Evolutionary conservation across 1,140 invertebrate genomes (phyloP), one percentile per base, ranked within the genome.

Genomic region (Zaprionus kolodkinae): DNA sequence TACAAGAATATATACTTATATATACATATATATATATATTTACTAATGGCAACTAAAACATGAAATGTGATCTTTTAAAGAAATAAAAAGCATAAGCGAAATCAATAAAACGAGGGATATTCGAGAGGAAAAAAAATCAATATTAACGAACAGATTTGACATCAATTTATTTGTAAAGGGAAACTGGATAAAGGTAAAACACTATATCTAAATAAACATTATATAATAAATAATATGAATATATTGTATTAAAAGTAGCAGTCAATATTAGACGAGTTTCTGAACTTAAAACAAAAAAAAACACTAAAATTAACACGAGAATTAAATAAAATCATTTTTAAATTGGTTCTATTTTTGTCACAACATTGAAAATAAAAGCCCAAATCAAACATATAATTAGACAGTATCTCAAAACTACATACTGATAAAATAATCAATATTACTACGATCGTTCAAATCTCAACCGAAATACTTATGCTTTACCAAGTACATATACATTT

Each of bases 51-150:
- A 87, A 91, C 83, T 87, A 91, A 84, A 91, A 91, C 81, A 85
- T 91, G 90, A 91, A 91, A 91, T 92, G 90, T 92, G 91, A 91
- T 91, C 89, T 91, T 91, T 92, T 91, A 91, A 91, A 91, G 81
- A 90, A 90, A 86, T 74, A 80, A 81, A 75, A 70, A 73, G 40
- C 71, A 79, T 65, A 76, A 73, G 86, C 43, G 59, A 77, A 68
- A 78, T 79, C 85, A 76, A 84, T 76, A 79, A 87, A 65, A 67
- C 50, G 75, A 76, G 25, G 35, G 27, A 64, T 43, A 68, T 45
- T 45, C n/a, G 40, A 43, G 54, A 45, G 17, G 12, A 76, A 43
- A 69, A 52, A 55, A 61, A 62, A 67, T 67, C 56, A 67, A 54
- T 64, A 72, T 69, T 50, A 30, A 72, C 45, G 25, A 50, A 60